Evolutionary conservation across 2,113 vertebrate species (phyloP).

Genomic region (Platysternon megacephalum): DNA sequence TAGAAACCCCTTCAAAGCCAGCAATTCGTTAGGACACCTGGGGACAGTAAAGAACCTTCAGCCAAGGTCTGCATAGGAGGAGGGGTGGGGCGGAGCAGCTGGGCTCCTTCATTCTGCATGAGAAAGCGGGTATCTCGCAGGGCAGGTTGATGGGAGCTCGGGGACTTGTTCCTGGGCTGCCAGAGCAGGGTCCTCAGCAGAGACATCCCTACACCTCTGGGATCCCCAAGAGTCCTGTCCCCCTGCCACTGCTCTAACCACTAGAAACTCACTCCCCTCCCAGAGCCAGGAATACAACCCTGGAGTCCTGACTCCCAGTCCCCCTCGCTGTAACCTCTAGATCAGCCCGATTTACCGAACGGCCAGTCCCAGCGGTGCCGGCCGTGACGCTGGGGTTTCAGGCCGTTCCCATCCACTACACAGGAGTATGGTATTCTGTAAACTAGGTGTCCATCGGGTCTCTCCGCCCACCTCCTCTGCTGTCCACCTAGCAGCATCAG

Average conservation of each 20-base stretch:
- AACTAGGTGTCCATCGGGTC: not conserved
- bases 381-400: not conserved
- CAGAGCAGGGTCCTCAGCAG: not conserved
- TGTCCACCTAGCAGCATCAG: fast-evolving
- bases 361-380: not conserved
- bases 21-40: not conserved
- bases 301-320: not conserved
- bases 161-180: not conserved
- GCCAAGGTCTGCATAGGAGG: not conserved
- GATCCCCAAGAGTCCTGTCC: too few relatives aligned
- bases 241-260: not conserved
- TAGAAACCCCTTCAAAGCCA: not conserved
- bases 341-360: fast-evolving
- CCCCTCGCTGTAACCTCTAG: not conserved
- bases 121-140: not conserved
- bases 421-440: not conserved
- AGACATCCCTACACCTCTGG: not conserved
- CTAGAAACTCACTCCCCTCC: not conserved
- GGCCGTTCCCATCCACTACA: not conserved
- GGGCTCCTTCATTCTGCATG: not conserved
- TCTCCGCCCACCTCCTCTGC: not conserved
- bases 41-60: not conserved
- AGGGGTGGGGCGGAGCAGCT: not conserved
- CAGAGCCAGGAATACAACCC: not conserved
- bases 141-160: not conserved